Evolutionary conservation across 2,888 invertebrate species (phyloP), one percentile per base, ranked within the genome.

Genomic region (Fabriciana adippe): DNA sequence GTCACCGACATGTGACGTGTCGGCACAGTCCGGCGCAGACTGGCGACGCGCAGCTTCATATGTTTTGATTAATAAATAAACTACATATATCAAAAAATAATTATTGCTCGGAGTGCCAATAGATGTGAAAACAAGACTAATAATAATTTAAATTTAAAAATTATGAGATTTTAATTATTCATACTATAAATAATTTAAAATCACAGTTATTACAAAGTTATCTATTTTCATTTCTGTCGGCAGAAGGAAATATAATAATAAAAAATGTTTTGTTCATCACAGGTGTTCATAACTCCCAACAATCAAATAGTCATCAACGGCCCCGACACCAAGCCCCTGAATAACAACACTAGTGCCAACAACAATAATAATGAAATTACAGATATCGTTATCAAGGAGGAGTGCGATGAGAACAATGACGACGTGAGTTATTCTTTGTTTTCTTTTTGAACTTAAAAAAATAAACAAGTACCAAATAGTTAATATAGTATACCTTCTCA

Each of bases 251-350:
- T 15, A 41, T n/a, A 47, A 16, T 15, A 13, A 51, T 41, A 16
- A 21, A 26, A 14, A 13, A 47, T 31, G 18, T 16, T 26, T 15
- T 18, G 13, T 26, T 14, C 31, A 51, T 53, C 15, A 47, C 80
- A 92, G 92, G 85, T 91, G 70, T 90, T 83, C 76, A 86, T 91
- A 78, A 89, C 89, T 4, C 90, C 86, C 15, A 87, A 89, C 75
- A 89, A 91, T 72, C 90, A 92, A 73, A 88, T 93, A 61, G 83
- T 93, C 54, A 88, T 92, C 70, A 90, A 86, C 73, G 75, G 74
- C 26, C 75, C 78, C 2, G 83, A 85, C 11, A 79, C 79, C 41
- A 83, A 83, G 73, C 83, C 86, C 72, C 71, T 77, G 57, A 86
- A 87, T 81, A 91, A 86, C 81, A 91, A 86, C 76, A 88, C 79